phyloP scores from a whole-genome alignment of 2,113 vertebrate genomes.

The Microtus ochrogaster region DNA sequence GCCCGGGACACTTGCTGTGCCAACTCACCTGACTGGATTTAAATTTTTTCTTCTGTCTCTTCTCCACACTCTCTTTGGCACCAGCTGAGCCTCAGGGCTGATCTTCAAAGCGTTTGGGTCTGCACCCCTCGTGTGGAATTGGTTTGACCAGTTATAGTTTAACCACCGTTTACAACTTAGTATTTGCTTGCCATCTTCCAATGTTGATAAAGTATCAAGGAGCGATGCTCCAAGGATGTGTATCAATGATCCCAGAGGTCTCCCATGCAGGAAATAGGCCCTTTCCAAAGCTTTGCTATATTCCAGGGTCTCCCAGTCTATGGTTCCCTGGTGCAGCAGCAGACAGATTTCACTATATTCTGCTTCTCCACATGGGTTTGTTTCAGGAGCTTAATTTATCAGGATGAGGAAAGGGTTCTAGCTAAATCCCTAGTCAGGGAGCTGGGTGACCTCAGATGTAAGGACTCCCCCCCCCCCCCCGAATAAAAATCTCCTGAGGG shows the following conservation, averaged over 20 bases:
- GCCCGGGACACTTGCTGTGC: accelerated
- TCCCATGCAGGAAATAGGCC: background rate
- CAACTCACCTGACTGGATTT: accelerated
- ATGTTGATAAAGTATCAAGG: background rate
- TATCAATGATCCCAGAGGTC: background rate
- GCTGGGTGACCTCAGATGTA: background rate
- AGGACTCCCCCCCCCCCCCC: background rate
- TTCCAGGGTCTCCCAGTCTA: accelerated
- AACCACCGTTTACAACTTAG: background rate
- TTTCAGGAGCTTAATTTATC: background rate
- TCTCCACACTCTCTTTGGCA: accelerated
- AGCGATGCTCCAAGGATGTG: accelerated
- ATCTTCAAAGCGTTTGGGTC: background rate
- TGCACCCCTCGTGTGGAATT: background rate
- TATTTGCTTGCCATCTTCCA: background rate
- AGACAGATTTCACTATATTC: accelerated
- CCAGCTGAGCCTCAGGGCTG: background rate
- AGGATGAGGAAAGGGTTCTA: accelerated
- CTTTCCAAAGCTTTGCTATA: accelerated
- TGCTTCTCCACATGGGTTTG: accelerated
- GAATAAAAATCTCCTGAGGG: background rate
- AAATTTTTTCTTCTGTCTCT: too few relatives aligned
- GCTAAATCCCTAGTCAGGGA: accelerated
- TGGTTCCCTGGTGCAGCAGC: accelerated
- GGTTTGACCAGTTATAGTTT: background rate